Evolutionary conservation across 2,888 invertebrate genomes (phyloP).

Genomic region (Coleophora deauratella): DNA sequence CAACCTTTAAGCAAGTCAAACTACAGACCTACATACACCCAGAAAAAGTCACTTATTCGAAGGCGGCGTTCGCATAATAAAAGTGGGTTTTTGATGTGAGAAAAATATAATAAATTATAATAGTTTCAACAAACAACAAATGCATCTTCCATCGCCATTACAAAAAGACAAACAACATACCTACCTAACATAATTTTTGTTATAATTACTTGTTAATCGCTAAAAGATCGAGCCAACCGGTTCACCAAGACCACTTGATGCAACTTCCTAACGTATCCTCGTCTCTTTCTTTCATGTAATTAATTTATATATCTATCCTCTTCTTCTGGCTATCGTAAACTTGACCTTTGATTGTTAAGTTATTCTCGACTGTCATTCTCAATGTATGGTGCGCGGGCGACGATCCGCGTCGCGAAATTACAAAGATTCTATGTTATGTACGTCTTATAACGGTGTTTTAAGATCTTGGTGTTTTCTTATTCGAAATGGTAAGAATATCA

Average conservation of each 20-base stretch:
- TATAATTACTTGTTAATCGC: constrained; percentile 23
- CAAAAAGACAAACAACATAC: background rate
- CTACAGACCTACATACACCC: too few relatives aligned
- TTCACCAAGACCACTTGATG: constrained; percentile 24
- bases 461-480: constrained; percentile 17
- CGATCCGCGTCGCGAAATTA: constrained; percentile 28
- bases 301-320: constrained; percentile 21
- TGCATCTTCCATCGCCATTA: too few relatives aligned
- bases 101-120: too few relatives aligned
- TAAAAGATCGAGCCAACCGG: constrained; percentile 38
- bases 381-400: constrained; percentile 26
- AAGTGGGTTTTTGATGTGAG: too few relatives aligned
- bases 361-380: constrained; percentile 45
- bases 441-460: constrained; percentile 15
- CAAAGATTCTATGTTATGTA: constrained; percentile 27
- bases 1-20: too few relatives aligned
- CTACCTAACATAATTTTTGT: constrained; percentile 7
- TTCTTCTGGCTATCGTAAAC: constrained; percentile 45
- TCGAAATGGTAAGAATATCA: constrained; percentile 28
- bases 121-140: too few relatives aligned
- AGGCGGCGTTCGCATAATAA: too few relatives aligned
- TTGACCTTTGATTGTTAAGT: constrained; percentile 44
- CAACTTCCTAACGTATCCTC: too few relatives aligned
- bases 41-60: too few relatives aligned
- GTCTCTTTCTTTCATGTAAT: background rate